phyloP scores from a whole-genome alignment of 2,797 vertebrate species.

The Anas georgica region DNA sequence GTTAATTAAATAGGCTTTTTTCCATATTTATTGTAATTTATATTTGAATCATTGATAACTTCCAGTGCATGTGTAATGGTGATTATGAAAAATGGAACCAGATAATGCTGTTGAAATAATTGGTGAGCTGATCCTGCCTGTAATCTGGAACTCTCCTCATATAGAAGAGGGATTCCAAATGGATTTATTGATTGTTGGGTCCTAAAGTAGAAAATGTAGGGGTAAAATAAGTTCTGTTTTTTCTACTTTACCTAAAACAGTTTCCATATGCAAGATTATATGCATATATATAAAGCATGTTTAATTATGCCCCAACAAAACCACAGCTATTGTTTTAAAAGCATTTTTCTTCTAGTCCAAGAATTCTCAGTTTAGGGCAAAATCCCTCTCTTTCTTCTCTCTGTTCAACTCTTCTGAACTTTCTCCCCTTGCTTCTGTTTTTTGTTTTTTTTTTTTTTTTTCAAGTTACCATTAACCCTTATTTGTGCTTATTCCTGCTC shows the following conservation, averaged over 20 bases:
- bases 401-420: neutral
- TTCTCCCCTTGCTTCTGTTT: neutral
- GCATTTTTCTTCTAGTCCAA: neutral
- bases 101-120: neutral
- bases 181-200: neutral
- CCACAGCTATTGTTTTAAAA: neutral
- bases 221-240: neutral
- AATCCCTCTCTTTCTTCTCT: neutral
- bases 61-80: neutral
- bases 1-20: neutral
- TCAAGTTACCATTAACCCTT: slow-evolving; percentile 40
- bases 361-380: neutral
- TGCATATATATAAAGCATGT: neutral
- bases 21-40: neutral
- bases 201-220: neutral
- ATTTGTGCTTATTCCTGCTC: slow-evolving; percentile 46
- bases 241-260: neutral
- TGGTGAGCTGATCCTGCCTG: neutral
- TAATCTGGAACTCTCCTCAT: neutral
- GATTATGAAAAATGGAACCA: neutral
- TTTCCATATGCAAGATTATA: neutral
- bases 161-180: neutral
- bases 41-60: neutral
- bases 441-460: neutral
- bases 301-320: neutral